Evolutionary conservation across 1,140 invertebrate species (phyloP).

Genomic region (Luehdorfia chinensis): DNA sequence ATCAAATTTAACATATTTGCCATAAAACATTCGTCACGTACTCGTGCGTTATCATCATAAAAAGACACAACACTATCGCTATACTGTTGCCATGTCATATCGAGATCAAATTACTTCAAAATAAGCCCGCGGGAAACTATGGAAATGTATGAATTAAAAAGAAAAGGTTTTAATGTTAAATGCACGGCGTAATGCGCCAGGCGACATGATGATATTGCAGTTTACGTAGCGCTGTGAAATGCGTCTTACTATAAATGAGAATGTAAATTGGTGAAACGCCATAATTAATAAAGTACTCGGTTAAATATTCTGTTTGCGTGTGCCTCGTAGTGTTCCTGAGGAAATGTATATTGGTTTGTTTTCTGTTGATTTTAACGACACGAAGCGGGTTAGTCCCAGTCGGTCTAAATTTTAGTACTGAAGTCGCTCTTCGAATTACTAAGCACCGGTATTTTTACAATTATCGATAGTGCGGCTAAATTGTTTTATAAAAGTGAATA

Average conservation of each 20-base stretch:
- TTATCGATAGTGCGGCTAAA: too few species aligned
- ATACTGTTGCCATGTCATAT: constrained; percentile 9
- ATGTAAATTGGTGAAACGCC: constrained; percentile 14
- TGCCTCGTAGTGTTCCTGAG: not conserved
- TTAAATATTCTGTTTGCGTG: constrained; percentile 8
- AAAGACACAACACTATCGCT: too few species aligned
- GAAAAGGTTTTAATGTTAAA: constrained; percentile 47
- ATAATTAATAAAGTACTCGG: constrained; percentile 7
- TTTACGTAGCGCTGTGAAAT: not conserved
- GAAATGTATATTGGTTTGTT: not conserved
- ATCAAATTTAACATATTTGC: too few species aligned
- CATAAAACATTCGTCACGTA: too few species aligned
- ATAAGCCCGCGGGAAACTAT: constrained; percentile 22
- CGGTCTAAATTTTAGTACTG: too few species aligned
- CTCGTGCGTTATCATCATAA: too few species aligned
- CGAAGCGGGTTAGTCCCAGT: too few species aligned
- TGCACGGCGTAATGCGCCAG: constrained; percentile 34
- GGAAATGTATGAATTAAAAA: constrained; percentile 52
- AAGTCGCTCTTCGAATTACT: too few species aligned
- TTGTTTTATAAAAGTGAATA: too few species aligned
- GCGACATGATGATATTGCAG: constrained; percentile 14
- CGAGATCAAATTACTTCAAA: not conserved
- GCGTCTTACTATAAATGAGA: constrained; percentile 6
- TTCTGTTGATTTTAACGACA: too few species aligned
- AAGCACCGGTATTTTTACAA: too few species aligned